These are phyloP conservation scores for Leucosticte australis DNA, from an alignment of 2,113 vertebrate genomes.

Conservation along the genomic window DNA sequence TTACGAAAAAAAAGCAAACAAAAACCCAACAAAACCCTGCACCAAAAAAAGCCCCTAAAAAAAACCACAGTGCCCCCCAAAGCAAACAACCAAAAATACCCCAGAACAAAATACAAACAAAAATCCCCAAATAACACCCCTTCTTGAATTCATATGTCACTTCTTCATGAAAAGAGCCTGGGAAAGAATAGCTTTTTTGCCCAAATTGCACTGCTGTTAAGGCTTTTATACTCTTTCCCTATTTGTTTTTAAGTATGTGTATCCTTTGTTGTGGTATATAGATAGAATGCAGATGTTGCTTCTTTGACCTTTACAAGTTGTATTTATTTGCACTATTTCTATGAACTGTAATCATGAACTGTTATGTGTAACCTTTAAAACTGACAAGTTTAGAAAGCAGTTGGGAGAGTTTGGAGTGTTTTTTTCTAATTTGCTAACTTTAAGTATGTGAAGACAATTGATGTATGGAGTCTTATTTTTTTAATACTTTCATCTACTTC, in stretches of 20 bases:
- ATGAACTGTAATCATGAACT: background rate
- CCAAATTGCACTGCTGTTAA: background rate
- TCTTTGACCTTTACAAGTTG: background rate
- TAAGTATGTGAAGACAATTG: background rate
- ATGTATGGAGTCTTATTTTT: background rate
- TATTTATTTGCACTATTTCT: background rate
- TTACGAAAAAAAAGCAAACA: accelerated
- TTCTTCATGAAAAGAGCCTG: background rate
- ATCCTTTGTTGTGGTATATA: background rate
- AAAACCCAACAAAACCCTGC: background rate
- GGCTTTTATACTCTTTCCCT: background rate
- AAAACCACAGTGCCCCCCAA: no score
- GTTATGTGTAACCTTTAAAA: background rate
- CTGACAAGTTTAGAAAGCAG: background rate
- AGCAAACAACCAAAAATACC: background rate
- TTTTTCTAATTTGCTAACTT: background rate
- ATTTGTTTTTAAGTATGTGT: background rate
- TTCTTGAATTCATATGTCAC: background rate
- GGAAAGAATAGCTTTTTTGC: background rate
- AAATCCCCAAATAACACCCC: accelerated
- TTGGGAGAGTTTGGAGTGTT: background rate
- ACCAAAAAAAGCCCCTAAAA: background rate
- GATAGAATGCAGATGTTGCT: background rate
- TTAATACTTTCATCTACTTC: background rate
- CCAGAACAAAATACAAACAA: background rate